Percentiles rank a stretch among this genome's conserved stretches.
Evolutionary conservation across 53 echinoderm and acorn worm genomes (phyloP).

Genomic region (Glandiceps talaboti): DNA sequence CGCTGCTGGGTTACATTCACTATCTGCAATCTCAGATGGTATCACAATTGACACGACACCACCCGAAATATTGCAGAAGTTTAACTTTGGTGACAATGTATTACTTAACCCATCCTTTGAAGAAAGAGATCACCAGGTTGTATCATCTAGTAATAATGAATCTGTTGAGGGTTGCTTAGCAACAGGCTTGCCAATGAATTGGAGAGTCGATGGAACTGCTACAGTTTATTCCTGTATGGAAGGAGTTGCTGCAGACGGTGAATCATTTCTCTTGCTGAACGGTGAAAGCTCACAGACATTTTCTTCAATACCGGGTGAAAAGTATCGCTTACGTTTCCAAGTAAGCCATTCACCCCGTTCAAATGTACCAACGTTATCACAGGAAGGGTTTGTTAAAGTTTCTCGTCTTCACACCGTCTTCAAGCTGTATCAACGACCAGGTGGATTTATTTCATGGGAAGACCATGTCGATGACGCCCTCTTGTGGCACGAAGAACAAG

Average conservation of each 20-base stretch:
- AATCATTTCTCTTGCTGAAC: constrained; percentile 11
- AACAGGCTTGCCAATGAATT: neutral
- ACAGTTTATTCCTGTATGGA: constrained; percentile 1
- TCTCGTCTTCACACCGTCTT: constrained; percentile 32
- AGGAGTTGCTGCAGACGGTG: constrained; percentile 14
- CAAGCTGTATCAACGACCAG: constrained; percentile 18
- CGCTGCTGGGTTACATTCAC: constrained; percentile 27
- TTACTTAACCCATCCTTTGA: constrained; percentile 38
- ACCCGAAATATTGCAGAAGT: constrained; percentile 3
- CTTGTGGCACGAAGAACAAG: constrained; percentile 27
- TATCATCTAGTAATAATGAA: neutral
- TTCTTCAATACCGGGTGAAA: constrained; percentile 15
- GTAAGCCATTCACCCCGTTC: constrained; percentile 16
- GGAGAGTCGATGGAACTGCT: neutral
- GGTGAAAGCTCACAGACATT: constrained; percentile 21
- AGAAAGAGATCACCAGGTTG: neutral
- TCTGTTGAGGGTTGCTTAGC: neutral
- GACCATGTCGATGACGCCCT: neutral
- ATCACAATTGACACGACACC: constrained; percentile 25
- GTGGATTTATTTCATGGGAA: no score
- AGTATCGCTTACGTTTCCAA: constrained; percentile 14
- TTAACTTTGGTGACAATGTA: constrained; percentile 13
- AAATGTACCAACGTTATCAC: constrained; percentile 20
- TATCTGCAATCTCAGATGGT: constrained; percentile 18
- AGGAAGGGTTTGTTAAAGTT: constrained; percentile 36